Evolutionary conservation across 1,140 invertebrate genomes (phyloP).

Genomic region (Euura lappo): DNA sequence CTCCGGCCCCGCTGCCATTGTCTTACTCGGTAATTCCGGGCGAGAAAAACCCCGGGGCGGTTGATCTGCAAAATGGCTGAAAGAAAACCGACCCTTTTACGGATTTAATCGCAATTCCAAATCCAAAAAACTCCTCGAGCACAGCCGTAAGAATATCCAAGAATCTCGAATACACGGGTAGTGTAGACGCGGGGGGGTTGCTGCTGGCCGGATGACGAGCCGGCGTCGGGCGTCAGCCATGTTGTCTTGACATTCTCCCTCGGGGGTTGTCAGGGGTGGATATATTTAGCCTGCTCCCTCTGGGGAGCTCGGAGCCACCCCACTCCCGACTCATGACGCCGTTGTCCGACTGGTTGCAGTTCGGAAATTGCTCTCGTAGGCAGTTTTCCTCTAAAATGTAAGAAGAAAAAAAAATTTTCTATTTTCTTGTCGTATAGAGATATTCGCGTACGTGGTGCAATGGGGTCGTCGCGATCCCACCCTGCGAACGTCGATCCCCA

Average conservation of each 20-base stretch:
- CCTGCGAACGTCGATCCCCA: not conserved
- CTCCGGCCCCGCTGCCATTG: conserved; percentile 16
- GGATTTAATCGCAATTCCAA: too few relatives aligned
- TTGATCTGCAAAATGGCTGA: conserved; percentile 7
- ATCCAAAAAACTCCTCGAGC: too few relatives aligned
- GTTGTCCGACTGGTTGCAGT: conserved; percentile 47
- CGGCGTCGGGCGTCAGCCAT: conserved; percentile 61
- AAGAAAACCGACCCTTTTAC: not conserved
- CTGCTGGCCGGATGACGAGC: conserved; percentile 55
- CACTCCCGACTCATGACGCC: conserved; percentile 57
- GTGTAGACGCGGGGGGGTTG: conserved; percentile 50
- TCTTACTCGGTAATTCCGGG: not conserved
- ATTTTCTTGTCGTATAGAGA: too few relatives aligned
- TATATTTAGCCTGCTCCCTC: conserved; percentile 62
- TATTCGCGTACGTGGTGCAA: not conserved
- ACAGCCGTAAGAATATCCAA: conserved; percentile 24
- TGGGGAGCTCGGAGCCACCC: conserved; percentile 47
- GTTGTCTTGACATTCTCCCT: conserved; percentile 63
- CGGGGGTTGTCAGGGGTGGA: conserved; percentile 58
- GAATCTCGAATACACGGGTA: conserved; percentile 44
- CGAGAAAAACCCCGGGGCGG: not conserved
- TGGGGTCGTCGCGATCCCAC: not conserved
- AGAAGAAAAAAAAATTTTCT: too few relatives aligned
- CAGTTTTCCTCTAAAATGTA: too few relatives aligned
- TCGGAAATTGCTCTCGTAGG: not conserved